phyloP scores from a whole-genome alignment of 2,888 invertebrate genomes.

The Acronicta psi region DNA sequence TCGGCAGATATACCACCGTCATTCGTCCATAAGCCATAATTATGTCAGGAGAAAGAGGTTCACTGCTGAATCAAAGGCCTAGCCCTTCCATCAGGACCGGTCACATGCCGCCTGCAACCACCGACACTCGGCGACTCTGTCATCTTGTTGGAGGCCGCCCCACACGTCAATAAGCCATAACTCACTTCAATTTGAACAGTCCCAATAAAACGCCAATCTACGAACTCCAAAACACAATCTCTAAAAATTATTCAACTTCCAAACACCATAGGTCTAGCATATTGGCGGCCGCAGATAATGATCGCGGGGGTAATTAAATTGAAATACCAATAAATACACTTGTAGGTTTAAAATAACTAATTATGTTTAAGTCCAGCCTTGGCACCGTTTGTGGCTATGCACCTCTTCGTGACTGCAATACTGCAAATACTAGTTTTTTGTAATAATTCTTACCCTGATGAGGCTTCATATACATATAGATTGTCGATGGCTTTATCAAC shows the following conservation, averaged over 20 bases:
- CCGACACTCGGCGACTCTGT: too few relatives aligned
- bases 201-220: background rate
- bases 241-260: conserved; percentile 1
- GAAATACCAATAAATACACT: conserved; percentile 50
- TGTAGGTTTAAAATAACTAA: conserved; percentile 55
- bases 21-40: too few relatives aligned
- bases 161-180: too few relatives aligned
- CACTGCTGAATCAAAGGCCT: too few relatives aligned
- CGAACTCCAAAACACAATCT: background rate
- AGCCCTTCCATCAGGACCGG: too few relatives aligned
- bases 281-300: conserved; percentile 35
- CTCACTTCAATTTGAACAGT: too few relatives aligned
- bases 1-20: too few relatives aligned
- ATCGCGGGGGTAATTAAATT: conserved; percentile 53
- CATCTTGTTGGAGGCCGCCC: too few relatives aligned
- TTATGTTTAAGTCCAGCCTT: conserved; percentile 56
- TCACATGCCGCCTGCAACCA: too few relatives aligned
- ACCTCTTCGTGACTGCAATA: conserved; percentile 52
- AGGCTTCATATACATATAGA: conserved; percentile 9
- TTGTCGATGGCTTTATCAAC: conserved; percentile 16
- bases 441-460: conserved; percentile 26
- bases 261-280: conserved; percentile 11
- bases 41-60: too few relatives aligned
- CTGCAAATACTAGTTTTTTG: conserved; percentile 32
- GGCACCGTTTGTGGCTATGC: conserved; percentile 45